These are phyloP conservation scores for Dunckerocampus dactyliophorus DNA, from an alignment of 2,113 vertebrate species.

Conservation along the genomic window DNA sequence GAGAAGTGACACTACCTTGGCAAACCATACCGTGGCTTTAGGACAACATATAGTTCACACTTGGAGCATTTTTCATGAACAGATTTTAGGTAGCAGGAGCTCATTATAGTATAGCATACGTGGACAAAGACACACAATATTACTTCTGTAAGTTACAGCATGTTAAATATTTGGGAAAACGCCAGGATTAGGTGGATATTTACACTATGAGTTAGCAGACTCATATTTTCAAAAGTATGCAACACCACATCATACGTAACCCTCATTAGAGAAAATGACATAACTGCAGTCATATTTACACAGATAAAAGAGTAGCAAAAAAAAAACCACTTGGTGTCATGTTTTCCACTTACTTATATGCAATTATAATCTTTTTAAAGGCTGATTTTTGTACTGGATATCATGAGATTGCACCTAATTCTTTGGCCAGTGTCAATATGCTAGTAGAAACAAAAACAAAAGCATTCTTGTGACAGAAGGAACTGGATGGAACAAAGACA, in stretches of 20 bases:
- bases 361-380: not conserved
- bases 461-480: no score
- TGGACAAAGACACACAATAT: slow-evolving; percentile 24
- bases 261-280: slow-evolving; percentile 35
- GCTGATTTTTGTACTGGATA: not conserved
- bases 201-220: slow-evolving; percentile 37
- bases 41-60: slow-evolving; percentile 28
- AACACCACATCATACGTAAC: slow-evolving; percentile 8
- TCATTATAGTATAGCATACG: slow-evolving; percentile 26
- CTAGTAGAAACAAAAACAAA: no score
- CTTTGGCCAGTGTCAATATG: no score
- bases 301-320: not conserved
- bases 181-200: slow-evolving; percentile 23
- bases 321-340: not conserved
- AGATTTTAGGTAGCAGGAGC: slow-evolving; percentile 32
- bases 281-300: slow-evolving; percentile 50
- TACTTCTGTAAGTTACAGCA: slow-evolving; percentile 19
- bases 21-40: slow-evolving; percentile 23
- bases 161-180: not conserved
- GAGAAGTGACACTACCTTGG: slow-evolving; percentile 14
- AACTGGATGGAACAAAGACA: no score
- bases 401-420: not conserved
- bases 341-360: not conserved
- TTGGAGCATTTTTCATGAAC: slow-evolving; percentile 22
- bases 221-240: slow-evolving; percentile 26